Evolutionary conservation across 2,113 vertebrate genomes (phyloP).

Genomic region (Phodopus roborovskii): DNA sequence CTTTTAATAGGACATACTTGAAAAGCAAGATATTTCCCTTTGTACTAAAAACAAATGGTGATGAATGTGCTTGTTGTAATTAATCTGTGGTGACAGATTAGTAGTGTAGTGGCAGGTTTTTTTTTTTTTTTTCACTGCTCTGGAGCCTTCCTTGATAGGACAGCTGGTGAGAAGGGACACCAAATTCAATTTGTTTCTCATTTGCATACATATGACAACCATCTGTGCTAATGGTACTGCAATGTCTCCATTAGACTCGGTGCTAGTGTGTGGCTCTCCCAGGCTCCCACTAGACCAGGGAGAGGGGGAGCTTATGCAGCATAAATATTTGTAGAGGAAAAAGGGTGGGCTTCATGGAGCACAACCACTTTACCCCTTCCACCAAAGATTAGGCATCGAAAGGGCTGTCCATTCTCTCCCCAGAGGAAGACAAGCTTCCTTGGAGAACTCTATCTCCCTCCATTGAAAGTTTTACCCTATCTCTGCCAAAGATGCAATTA

Average conservation of each 20-base stretch:
- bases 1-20: conserved; percentile 82
- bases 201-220: conserved; percentile 99
- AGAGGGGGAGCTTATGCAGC: conserved; percentile 66
- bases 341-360: conserved; percentile 45
- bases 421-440: background rate
- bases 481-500: background rate
- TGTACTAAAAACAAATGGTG: conserved; percentile 91
- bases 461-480: background rate
- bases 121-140: conserved; percentile 81
- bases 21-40: conserved; percentile 86
- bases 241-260: conserved; percentile 95
- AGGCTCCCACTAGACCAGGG: conserved; percentile 82
- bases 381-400: background rate
- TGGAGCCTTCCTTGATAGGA: conserved; percentile 90
- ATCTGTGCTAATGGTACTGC: conserved; percentile 97
- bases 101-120: conserved; percentile 79
- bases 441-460: background rate
- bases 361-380: background rate
- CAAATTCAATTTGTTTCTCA: conserved; percentile 96
- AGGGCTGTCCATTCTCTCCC: background rate
- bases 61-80: conserved; percentile 94
- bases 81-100: conserved; percentile 92
- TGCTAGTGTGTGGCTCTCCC: conserved; percentile 81
- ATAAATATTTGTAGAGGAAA: conserved; percentile 87
- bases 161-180: conserved; percentile 96